A percentile compares a stretch with the other conserved stretches of the same genome.
Evolutionary conservation across 2,797 vertebrate genomes (phyloP).

Genomic region (Setipinna tenuifilis): DNA sequence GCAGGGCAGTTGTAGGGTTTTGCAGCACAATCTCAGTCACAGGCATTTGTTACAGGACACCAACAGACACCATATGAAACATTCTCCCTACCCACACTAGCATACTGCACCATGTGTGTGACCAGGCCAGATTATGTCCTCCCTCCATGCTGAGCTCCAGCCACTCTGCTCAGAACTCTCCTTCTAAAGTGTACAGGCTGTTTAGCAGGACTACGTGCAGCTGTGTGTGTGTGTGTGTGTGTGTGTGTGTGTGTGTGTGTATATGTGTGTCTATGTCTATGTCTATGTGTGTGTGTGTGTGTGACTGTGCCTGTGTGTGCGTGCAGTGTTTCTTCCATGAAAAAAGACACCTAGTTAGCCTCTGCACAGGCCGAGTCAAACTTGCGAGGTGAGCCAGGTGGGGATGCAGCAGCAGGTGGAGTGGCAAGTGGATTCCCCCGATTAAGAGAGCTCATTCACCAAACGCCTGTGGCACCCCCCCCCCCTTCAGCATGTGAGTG

Average conservation of each 20-base stretch:
- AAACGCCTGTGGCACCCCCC: constrained; percentile 39
- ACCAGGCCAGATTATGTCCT: no score
- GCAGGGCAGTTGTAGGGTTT: no score
- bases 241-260: background rate
- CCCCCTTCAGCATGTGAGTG: constrained; percentile 1
- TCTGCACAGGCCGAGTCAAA: background rate
- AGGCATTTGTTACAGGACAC: no score
- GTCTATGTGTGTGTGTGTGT: background rate
- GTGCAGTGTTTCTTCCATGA: background rate
- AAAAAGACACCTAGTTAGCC: constrained; percentile 7
- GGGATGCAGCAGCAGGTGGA: constrained; percentile 5
- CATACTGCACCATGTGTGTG: no score
- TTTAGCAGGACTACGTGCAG: background rate
- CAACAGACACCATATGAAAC: no score
- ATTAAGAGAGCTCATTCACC: constrained; percentile 51
- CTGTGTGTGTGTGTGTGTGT: background rate
- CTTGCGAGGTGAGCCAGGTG: background rate
- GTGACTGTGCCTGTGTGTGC: background rate
- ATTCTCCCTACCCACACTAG: no score
- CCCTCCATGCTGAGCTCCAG: no score
- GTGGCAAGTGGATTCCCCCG: background rate
- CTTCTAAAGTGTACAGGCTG: no score
- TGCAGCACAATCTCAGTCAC: no score
- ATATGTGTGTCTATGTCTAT: background rate
- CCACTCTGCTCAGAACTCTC: no score